These are phyloP conservation scores for Orussus abietinus DNA, from an alignment of 1,140 invertebrate species.

Conservation along the genomic window DNA sequence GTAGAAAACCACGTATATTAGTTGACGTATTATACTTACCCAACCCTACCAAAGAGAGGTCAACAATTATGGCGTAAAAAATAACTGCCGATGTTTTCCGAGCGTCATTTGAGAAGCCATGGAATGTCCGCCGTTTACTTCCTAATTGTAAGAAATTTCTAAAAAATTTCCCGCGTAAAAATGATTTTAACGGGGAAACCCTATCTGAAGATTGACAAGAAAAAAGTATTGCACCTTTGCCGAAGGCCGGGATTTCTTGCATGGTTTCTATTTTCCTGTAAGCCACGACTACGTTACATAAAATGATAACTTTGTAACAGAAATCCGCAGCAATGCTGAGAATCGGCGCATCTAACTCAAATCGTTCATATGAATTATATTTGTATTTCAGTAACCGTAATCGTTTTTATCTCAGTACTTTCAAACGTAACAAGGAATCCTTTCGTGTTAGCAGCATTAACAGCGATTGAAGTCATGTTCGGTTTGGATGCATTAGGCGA, in stretches of 20 bases:
- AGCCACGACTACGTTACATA: constrained; percentile 17
- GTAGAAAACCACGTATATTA: too few relatives aligned
- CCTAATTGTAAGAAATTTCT: too few relatives aligned
- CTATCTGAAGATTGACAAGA: constrained; percentile 21
- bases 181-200: constrained; percentile 27
- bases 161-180: constrained; percentile 1
- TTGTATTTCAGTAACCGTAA: constrained; percentile 23
- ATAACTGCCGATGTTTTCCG: too few relatives aligned
- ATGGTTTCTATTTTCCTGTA: constrained; percentile 29
- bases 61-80: too few relatives aligned
- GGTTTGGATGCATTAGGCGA: constrained; percentile 29
- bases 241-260: constrained; percentile 26
- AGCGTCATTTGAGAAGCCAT: too few relatives aligned
- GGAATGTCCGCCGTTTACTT: too few relatives aligned
- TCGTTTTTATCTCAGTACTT: constrained; percentile 24
- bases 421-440: constrained; percentile 20
- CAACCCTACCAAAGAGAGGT: too few relatives aligned
- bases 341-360: background rate
- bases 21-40: too few relatives aligned
- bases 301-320: constrained; percentile 3
- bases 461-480: constrained; percentile 30
- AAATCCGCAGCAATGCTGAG: too few relatives aligned
- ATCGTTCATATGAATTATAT: background rate
- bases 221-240: constrained; percentile 30
- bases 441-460: constrained; percentile 19